These are phyloP conservation scores for Melanotaenia nigrans DNA, from an alignment of 2,797 vertebrate species.

Conservation along the genomic window DNA sequence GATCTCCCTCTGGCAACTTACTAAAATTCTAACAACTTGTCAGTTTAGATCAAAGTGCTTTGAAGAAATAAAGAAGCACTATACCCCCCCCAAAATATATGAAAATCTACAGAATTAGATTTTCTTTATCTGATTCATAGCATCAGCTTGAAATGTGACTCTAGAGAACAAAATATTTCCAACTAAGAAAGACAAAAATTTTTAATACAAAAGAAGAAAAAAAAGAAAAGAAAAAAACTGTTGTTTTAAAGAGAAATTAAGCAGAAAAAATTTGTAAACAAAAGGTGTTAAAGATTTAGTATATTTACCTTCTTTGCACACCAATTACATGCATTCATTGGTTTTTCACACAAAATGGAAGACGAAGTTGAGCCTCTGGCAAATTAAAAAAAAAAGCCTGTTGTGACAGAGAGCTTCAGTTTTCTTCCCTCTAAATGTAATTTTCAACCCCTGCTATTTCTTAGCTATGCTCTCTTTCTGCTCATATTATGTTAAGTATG, in stretches of 20 bases:
- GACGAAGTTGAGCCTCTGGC: slow-evolving; percentile 25
- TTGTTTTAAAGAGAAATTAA: slow-evolving; percentile 15
- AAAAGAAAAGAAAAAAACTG: neutral
- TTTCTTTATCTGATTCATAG: neutral
- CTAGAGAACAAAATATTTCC: neutral
- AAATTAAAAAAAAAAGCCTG: slow-evolving; percentile 40
- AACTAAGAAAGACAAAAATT: neutral
- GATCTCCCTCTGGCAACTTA: slow-evolving; percentile 22
- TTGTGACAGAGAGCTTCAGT: slow-evolving; percentile 45
- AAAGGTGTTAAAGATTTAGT: neutral
- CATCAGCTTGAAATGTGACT: slow-evolving; percentile 17
- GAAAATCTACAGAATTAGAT: neutral
- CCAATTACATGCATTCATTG: slow-evolving; percentile 25
- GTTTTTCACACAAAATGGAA: slow-evolving; percentile 27
- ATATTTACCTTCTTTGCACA: neutral
- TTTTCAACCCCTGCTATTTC: slow-evolving; percentile 55
- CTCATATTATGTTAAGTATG: slow-evolving; percentile 65
- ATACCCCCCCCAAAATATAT: neutral
- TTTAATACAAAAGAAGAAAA: neutral
- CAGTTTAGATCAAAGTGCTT: slow-evolving; percentile 22
- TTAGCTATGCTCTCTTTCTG: slow-evolving; percentile 48
- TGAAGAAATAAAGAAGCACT: slow-evolving; percentile 5
- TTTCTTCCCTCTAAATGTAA: slow-evolving; percentile 39
- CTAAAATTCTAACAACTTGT: slow-evolving; percentile 17
- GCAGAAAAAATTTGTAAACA: neutral